Evolutionary conservation across 1,140 invertebrate genomes (phyloP).

Genomic region (Mya arenaria): DNA sequence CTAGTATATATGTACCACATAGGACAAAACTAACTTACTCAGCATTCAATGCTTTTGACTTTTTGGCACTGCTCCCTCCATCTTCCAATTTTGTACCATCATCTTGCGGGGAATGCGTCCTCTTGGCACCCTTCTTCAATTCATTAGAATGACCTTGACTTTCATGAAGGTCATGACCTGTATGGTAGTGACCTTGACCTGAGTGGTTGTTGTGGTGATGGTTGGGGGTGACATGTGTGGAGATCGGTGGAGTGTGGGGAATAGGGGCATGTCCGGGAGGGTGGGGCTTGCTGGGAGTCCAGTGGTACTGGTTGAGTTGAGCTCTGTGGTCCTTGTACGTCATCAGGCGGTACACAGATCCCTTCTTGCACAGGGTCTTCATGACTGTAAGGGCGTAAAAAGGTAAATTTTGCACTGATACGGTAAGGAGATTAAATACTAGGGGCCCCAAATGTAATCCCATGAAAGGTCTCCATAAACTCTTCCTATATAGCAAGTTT

Average conservation of each 20-base stretch:
- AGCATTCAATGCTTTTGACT: slow-evolving; percentile 32
- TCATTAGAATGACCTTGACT: not conserved
- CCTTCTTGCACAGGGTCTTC: slow-evolving; percentile 43
- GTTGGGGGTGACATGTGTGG: not conserved
- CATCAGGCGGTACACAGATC: slow-evolving; percentile 42
- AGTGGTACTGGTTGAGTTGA: slow-evolving; percentile 7
- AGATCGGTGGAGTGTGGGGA: not conserved
- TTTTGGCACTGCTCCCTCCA: slow-evolving; percentile 10
- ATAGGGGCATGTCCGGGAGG: no score
- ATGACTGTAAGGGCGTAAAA: slow-evolving; percentile 19
- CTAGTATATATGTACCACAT: no score
- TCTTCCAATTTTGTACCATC: not conserved
- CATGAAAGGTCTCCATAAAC: no score
- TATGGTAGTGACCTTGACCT: no score
- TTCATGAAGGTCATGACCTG: no score
- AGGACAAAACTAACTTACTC: slow-evolving; percentile 49
- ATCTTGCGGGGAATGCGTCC: slow-evolving; percentile 30
- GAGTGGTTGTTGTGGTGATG: no score
- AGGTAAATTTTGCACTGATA: not conserved
- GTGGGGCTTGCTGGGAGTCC: not conserved
- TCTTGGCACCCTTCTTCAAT: slow-evolving; percentile 29
- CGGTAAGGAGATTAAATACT: no score
- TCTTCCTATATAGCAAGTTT: no score
- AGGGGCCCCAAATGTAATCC: no score
- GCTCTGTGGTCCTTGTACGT: slow-evolving; percentile 37